Evolutionary conservation across 2,888 invertebrate genomes (phyloP), one percentile per base, ranked within the genome.

Genomic region (Drosophila anomalata): DNA sequence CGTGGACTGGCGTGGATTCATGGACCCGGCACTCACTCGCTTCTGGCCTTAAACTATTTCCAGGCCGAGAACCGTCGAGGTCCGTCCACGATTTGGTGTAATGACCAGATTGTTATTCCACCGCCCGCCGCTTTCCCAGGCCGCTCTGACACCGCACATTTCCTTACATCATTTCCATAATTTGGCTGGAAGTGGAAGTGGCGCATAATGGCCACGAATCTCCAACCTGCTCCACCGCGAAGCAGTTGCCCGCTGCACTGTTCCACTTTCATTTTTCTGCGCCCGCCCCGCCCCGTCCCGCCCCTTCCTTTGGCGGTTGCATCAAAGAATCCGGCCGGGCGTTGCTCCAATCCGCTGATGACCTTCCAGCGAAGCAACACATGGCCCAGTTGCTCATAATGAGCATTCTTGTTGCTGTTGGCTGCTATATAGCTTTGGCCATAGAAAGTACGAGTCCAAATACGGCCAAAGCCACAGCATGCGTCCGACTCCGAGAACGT

Each of bases 211-310:
- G 36, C 52, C 66, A 52, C 33, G 44, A 36, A 63, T 67, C 46
- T 61, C 63, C 36, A 53, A 58, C 58, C 33, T 57, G 44, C 58
- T 58, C 46, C 12, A 9, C 17, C n/a, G 20, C 42, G 51, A 33
- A 17, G 1, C 17, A 1, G 17, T 17, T 17, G 39, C 9, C 8
- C 33, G 20, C 3, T 22, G 20, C 42, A 44, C 17, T 66, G 66
- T 48, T 66, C 71, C 66, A 70, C 66, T 66, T 69, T 65, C 63
- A 65, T 65, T 65, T 65, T 65, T 65, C 42, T 44, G 54, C 20
- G 20, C 29, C 22, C 17, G 17, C 17, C 17, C 17, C 17, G 17
- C 17, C 17, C 17, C 17, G 17, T 17, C 17, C 22, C 54, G 55
- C 57, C 56, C 33, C 22, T 20, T 42, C 11, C 20, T 42, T 17